phyloP scores from a whole-genome alignment of 2,888 invertebrate species.

The Drosophila aldrichi region DNA sequence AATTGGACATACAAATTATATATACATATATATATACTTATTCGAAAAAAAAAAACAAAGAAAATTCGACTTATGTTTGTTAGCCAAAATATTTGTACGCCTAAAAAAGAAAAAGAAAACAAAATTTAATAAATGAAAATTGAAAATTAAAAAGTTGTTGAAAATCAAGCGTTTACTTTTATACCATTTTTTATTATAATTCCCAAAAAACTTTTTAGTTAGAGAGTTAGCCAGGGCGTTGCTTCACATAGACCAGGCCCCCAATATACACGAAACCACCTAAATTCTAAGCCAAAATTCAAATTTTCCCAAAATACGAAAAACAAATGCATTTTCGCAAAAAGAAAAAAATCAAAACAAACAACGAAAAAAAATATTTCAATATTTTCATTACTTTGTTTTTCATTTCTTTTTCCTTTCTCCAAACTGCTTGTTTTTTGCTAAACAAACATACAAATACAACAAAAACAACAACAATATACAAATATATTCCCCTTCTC shows the following conservation, averaged over 20 bases:
- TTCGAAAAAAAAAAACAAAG: slow-evolving; percentile 33
- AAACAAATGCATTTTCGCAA: slow-evolving; percentile 53
- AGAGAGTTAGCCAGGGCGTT: slow-evolving; percentile 32
- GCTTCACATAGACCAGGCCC: slow-evolving; percentile 22
- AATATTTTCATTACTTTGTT: slow-evolving; percentile 80
- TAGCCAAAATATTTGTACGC: slow-evolving; percentile 72
- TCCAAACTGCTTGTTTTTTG: slow-evolving; percentile 80
- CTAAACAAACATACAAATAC: slow-evolving; percentile 71
- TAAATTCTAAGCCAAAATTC: slow-evolving; percentile 32
- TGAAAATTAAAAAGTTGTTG: slow-evolving; percentile 68
- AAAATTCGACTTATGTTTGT: slow-evolving; percentile 61
- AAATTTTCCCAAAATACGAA: slow-evolving; percentile 15
- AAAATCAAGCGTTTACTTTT: slow-evolving; percentile 73
- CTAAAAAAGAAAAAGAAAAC: slow-evolving; percentile 17
- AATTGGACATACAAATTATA: slow-evolving; percentile 53
- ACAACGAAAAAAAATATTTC: slow-evolving; percentile 66
- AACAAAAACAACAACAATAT: slow-evolving; percentile 31
- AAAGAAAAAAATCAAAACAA: slow-evolving; percentile 45
- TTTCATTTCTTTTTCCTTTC: slow-evolving; percentile 80
- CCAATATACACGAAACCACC: slow-evolving; percentile 18
- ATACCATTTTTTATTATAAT: slow-evolving; percentile 9
- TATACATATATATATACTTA: slow-evolving; percentile 17
- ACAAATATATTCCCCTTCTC: slow-evolving; percentile 27
- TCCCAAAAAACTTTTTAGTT: slow-evolving; percentile 14
- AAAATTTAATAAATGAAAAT: slow-evolving; percentile 53